Evolutionary conservation across 2,113 vertebrate genomes (phyloP), one percentile per base, ranked within the genome.

Genomic region (Zingel zingel): DNA sequence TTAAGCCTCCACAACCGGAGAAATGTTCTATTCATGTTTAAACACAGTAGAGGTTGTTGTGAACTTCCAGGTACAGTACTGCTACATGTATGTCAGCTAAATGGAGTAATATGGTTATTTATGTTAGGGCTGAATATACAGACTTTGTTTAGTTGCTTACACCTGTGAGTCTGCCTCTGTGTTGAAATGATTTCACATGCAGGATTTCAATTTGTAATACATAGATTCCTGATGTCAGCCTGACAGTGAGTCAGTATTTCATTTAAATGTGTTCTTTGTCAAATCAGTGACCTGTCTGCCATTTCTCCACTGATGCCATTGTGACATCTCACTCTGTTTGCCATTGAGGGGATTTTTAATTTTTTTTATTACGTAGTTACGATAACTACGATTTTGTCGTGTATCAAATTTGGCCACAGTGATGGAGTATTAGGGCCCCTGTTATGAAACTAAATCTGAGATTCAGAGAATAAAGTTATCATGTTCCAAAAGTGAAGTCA

Each of bases 281-380:
- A 6, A 27, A 47, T 54, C 51, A 5, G 54, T 51, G 58, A 63
- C 14, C 51, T 25, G n/a, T 62, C n/a, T 61, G 54, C 68, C 75
- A 72, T 77, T 57, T 68, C 45, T 72, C 47, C 47, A 15, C 21
- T 18, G 48, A 68, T 84, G 63, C 39, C 65, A 39, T 54, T 25
- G 54, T 61, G 39, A 58, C 27, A 21, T 72, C 43, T 65, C 64
- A 62, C 23, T 67, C 33, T 61, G 50, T 80, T 59, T 76, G 58
- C 72, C 70, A 70, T 69, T 61, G 39, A 79, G 36, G 53, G 59
- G 27, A 64, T 74, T 79, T 68, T 67, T 48, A 13, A 11, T 59
- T 25, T 27, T 14, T 51, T 14, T 51, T 3, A 33, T 5, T 4
- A 51, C 69, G 16, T 33, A 25, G n/a, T 66, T 36, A 4, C 12